phyloP scores from a whole-genome alignment of 53 echinoderm and acorn worm genomes.

The Temnopleurus reevesii region DNA sequence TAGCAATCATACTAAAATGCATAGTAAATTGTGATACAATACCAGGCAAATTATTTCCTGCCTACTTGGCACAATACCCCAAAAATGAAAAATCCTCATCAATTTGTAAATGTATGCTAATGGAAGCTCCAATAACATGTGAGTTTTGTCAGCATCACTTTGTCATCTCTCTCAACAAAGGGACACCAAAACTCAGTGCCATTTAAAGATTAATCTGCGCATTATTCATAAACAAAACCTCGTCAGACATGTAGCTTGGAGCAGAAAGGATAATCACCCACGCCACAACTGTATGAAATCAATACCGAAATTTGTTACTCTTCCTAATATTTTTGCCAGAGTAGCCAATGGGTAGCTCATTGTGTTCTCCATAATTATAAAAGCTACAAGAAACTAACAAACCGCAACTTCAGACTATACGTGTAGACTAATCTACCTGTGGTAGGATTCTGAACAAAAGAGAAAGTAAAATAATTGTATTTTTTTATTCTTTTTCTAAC shows the following conservation, averaged over 20 bases:
- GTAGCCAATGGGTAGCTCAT: neutral
- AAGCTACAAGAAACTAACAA: too few species aligned
- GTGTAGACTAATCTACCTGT: too few species aligned
- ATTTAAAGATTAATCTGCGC: neutral
- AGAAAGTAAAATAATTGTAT: too few species aligned
- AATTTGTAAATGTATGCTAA: conserved; percentile 24
- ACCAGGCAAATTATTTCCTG: too few species aligned
- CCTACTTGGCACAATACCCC: neutral
- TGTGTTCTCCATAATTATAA: neutral
- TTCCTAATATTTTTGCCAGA: neutral
- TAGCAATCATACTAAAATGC: too few species aligned
- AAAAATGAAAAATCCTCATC: neutral
- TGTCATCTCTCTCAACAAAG: conserved; percentile 6
- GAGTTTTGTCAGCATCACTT: neutral
- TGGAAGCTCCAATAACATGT: conserved; percentile 25
- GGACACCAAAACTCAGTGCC: conserved; percentile 3
- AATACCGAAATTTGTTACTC: neutral
- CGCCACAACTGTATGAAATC: neutral
- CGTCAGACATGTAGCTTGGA: conserved; percentile 27
- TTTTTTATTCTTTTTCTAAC: too few species aligned
- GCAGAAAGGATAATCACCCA: conserved; percentile 13
- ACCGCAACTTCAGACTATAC: too few species aligned
- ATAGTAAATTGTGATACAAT: too few species aligned
- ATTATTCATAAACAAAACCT: conserved; percentile 26
- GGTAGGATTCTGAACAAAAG: too few species aligned